These are phyloP conservation scores for Cremastobaeus sp. DNA, from an alignment of 2,888 invertebrate species.

Conservation along the genomic window DNA sequence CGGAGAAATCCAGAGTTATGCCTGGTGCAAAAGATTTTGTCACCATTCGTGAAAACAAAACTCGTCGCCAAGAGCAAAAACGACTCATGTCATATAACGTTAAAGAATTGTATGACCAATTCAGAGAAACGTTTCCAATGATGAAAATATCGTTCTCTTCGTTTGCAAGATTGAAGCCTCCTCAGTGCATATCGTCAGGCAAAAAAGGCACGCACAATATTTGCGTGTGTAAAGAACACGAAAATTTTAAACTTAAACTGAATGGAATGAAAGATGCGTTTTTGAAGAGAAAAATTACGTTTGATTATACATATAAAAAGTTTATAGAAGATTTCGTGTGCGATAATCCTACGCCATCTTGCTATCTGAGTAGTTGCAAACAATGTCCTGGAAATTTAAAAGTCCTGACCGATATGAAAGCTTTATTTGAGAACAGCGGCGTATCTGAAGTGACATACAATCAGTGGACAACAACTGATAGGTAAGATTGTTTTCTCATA, in stretches of 20 bases:
- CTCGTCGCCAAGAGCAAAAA: conserved; percentile 24
- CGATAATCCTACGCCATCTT: neutral
- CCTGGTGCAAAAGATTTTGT: conserved; percentile 24
- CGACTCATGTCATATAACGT: conserved; percentile 21
- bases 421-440: neutral
- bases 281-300: neutral
- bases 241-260: conserved; percentile 12
- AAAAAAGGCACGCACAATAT: conserved; percentile 32
- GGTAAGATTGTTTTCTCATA: conserved; percentile 21
- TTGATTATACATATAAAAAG: conserved; percentile 8
- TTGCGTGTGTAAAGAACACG: conserved; percentile 16
- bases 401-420: neutral
- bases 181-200: conserved; percentile 26
- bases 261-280: conserved; percentile 15
- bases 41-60: conserved; percentile 5
- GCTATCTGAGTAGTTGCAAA: conserved; percentile 5
- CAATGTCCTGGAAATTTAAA: neutral
- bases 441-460: conserved; percentile 3
- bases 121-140: conserved; percentile 12
- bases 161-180: conserved; percentile 33
- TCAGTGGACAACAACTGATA: conserved; percentile 27
- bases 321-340: conserved; percentile 4
- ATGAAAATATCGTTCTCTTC: conserved; percentile 30
- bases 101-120: neutral
- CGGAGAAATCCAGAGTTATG: conserved; percentile 29